Evolutionary conservation across 2,888 invertebrate genomes (phyloP), one percentile per base, ranked within the genome.

Genomic region (Lithosia quadra): DNA sequence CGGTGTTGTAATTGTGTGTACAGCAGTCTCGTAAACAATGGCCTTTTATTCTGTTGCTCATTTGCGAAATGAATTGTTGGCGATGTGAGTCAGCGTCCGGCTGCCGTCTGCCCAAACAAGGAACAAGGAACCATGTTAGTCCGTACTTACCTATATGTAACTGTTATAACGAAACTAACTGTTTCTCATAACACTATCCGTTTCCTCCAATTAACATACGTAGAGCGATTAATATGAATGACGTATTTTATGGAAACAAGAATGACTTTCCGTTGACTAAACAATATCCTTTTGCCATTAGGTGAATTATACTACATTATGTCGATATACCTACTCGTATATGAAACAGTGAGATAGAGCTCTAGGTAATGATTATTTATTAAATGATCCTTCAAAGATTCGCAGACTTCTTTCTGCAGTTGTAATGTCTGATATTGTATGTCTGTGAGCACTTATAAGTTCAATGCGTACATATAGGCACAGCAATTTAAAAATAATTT

Each of bases 11-110:
- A 73, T 75, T 80, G 76, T 81, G 67, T 80, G 56, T 67, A 73
- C 81, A 81, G 76, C 73, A 72, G 59, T 67, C 71, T 28, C 39
- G 49, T 70, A 76, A 79, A 81, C 81, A 81, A 79, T 81, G 72
- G 69, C 72, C 78, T 78, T 79, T 74, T 71, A 73, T 81, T 71
- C 74, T 73, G 71, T 71, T 43, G 8, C 73, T 72, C 73, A 79
- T 76, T 81, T 81, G 71, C 75, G 75, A 70, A 81, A 81, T 75
- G 77, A 77, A 69, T 70, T 69, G 74, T 68, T 58, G 65, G 62
- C 43, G 34, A 65, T 58, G 67, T 81, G 79, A 81, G 68, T 81
- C 80, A 81, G 62, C 73, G 71, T 79, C 76, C 78, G 72, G 76
- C 61, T 71, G 65, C 62, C 63, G 65, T 39, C 56, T 64, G 65